phyloP scores from a whole-genome alignment of 1,140 invertebrate genomes.

The Drosophila cardini region DNA sequence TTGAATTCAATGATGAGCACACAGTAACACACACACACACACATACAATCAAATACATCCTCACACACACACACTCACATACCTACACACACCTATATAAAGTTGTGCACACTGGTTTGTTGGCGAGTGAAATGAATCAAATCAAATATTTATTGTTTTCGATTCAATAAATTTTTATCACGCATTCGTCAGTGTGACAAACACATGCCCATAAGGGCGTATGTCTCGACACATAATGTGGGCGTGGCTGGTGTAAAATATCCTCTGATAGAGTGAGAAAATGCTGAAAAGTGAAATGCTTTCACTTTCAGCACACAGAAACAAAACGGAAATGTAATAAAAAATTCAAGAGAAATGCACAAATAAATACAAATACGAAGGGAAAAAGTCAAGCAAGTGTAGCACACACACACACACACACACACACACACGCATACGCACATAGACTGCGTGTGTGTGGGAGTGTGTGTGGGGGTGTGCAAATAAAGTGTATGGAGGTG shows the following conservation, averaged over 20 bases:
- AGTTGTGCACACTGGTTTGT: constrained; percentile 10
- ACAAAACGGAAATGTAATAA: constrained; percentile 54
- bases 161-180: constrained; percentile 83
- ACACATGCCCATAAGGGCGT: constrained; percentile 47
- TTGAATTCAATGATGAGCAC: constrained; percentile 66
- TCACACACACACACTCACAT: constrained; percentile 5
- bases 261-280: constrained; percentile 9
- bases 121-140: constrained; percentile 71
- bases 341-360: constrained; percentile 60
- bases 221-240: constrained; percentile 5
- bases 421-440: constrained; percentile 9
- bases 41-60: background rate
- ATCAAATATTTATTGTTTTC: constrained; percentile 83
- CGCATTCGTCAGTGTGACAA: constrained; percentile 61
- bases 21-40: constrained; percentile 1
- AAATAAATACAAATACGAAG: constrained; percentile 59
- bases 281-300: constrained; percentile 47
- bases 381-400: constrained; percentile 44
- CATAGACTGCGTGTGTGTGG: constrained; percentile 1
- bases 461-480: too few species aligned
- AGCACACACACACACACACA: constrained; percentile 3
- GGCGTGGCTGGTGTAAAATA: constrained; percentile 59
- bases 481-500: constrained; percentile 19
- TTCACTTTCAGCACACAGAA: constrained; percentile 47
- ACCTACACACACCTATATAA: too few species aligned